These are phyloP conservation scores for Catotricha subobsoleta DNA, from an alignment of 2,888 invertebrate genomes.

Conservation along the genomic window DNA sequence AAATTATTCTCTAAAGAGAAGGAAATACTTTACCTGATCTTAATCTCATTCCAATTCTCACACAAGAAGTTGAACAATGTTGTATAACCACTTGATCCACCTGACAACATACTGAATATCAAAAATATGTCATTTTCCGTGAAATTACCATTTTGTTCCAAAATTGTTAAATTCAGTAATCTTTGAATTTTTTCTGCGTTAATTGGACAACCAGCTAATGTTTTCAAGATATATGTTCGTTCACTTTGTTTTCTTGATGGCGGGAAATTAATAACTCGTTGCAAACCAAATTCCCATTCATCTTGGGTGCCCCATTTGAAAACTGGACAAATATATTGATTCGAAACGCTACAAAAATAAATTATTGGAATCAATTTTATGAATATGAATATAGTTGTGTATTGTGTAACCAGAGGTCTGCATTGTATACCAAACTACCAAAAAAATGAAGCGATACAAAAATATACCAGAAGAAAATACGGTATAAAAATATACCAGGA, in stretches of 20 bases:
- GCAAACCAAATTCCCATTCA: conserved; percentile 68
- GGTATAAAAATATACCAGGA: too few species aligned
- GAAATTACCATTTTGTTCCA: conserved; percentile 52
- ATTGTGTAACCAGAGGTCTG: too few species aligned
- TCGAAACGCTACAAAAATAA: conserved; percentile 43
- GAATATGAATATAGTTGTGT: too few species aligned
- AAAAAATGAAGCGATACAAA: too few species aligned
- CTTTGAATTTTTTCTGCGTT: conserved; percentile 48
- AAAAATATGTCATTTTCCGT: conserved; percentile 57
- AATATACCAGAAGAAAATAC: too few species aligned
- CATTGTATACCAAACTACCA: too few species aligned
- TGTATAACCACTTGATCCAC: conserved; percentile 50
- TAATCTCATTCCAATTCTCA: conserved; percentile 50
- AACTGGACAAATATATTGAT: conserved; percentile 61
- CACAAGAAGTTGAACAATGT: conserved; percentile 52
- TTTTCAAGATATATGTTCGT: conserved; percentile 57
- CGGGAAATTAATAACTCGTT: conserved; percentile 59
- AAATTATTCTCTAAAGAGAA: too few species aligned
- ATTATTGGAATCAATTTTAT: too few species aligned
- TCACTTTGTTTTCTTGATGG: conserved; percentile 50
- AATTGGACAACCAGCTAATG: conserved; percentile 61
- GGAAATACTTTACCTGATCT: conserved; percentile 35
- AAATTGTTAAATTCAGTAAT: conserved; percentile 46
- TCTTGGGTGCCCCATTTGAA: conserved; percentile 64
- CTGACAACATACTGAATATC: conserved; percentile 56